Percentiles rank a stretch among this genome's conserved stretches.
Evolutionary conservation across 2,888 invertebrate species (phyloP).

Genomic region (Syrphus vitripennis): DNA sequence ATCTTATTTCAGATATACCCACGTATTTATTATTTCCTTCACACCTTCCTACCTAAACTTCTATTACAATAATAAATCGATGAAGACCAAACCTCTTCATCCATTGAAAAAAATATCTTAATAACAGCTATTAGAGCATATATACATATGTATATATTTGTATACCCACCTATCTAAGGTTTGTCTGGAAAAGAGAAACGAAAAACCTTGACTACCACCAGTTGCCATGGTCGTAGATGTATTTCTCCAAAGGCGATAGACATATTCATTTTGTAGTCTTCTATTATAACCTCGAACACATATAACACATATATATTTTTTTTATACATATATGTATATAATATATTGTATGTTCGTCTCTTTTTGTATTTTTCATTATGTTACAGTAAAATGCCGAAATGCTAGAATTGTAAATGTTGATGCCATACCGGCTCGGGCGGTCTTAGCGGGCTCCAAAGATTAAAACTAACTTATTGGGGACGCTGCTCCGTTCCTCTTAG

Average conservation of each 20-base stretch:
- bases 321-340: neutral
- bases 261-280: constrained; percentile 53
- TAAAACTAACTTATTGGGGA: no score
- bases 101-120: constrained; percentile 34
- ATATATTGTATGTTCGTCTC: neutral
- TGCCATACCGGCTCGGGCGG: no score
- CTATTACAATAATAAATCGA: constrained; percentile 8
- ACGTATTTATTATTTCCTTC: no score
- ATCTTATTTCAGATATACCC: neutral
- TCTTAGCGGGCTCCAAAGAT: no score
- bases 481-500: no score
- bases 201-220: constrained; percentile 59
- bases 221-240: constrained; percentile 55
- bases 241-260: constrained; percentile 42
- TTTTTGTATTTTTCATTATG: neutral
- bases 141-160: neutral
- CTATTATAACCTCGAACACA: constrained; percentile 26
- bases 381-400: no score
- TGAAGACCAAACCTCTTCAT: neutral
- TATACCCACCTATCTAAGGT: neutral
- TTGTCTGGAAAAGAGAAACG: constrained; percentile 29
- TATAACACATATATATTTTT: neutral
- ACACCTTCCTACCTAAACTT: no score
- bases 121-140: constrained; percentile 15
- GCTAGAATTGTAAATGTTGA: no score